These are phyloP conservation scores for Sebastes matsubarae DNA, from an alignment of 2,797 vertebrate genomes.

Conservation along the genomic window DNA sequence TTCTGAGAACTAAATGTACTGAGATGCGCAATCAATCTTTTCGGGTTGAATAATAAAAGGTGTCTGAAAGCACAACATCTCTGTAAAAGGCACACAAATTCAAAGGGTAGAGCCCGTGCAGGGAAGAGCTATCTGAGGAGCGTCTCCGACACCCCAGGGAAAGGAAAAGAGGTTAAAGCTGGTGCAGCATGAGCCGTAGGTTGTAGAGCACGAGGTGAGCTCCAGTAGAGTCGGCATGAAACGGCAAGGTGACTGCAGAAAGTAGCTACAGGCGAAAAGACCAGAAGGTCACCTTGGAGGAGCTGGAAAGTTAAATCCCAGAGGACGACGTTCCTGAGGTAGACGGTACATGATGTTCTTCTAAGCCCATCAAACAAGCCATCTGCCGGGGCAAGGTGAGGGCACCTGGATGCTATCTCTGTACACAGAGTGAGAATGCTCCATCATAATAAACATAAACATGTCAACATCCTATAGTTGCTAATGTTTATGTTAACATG, in stretches of 20 bases:
- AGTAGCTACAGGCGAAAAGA: conserved; percentile 34
- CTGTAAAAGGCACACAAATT: conserved; percentile 14
- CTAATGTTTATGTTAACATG: not conserved
- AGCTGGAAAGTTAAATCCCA: conserved; percentile 51
- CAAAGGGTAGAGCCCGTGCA: not conserved
- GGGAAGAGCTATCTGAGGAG: conserved; percentile 20
- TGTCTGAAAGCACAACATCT: conserved; percentile 8
- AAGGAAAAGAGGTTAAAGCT: conserved; percentile 18
- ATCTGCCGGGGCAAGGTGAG: conserved; percentile 39
- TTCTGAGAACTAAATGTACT: not conserved
- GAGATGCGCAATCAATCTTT: conserved; percentile 7
- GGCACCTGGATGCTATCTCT: conserved; percentile 18
- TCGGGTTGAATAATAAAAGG: conserved; percentile 18
- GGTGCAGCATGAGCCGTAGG: conserved; percentile 12
- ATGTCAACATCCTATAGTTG: conserved; percentile 7
- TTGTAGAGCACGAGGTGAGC: conserved; percentile 8
- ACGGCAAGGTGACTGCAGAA: conserved; percentile 34
- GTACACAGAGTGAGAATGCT: not conserved
- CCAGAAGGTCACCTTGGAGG: conserved; percentile 39
- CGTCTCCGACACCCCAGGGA: conserved; percentile 30
- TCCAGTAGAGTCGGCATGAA: conserved; percentile 21
- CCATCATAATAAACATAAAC: conserved; percentile 25
- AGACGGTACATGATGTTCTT: conserved; percentile 36
- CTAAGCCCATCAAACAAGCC: conserved; percentile 46
- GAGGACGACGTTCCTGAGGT: conserved; percentile 24